Evolutionary conservation across 2,888 invertebrate genomes (phyloP), one percentile per base, ranked within the genome.

Genomic region (Brachyopa scutellaris): DNA sequence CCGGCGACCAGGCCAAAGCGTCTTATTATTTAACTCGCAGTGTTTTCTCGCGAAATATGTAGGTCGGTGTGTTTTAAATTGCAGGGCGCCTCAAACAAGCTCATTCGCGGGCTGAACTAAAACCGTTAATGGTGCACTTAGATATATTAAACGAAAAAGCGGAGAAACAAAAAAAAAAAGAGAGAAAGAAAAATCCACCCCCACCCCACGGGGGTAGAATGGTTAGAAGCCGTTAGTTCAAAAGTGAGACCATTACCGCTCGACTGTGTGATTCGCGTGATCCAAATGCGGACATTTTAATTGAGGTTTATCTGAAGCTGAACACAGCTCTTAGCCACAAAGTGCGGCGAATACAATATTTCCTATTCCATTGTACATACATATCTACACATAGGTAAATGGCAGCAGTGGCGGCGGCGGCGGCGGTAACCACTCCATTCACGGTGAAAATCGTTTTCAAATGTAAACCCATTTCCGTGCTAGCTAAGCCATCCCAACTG

Each of bases 121-220:
- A 49, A 51, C 82, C 82, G 61, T 77, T 82, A 82, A 82, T 64
- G 76, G 69, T 82, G 77, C 82, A 77, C 82, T 82, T 82, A 82
- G 76, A 76, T 64, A 70, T 77, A 82, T 82, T 82, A 82, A 77
- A 78, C 29, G 42, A 42, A 55, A 38, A 36, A 15, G 26, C 23
- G 11, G 11, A 42, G 51, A 53, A 9, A 53, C 11, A 21, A 8
- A 6, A 6, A 36, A 9, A 9, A 29, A 8, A 49, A 57, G 13
- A 49, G 31, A 17, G 13, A 36, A 4, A 31, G 33, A 57, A 73
- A 66, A 57, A 11, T 49, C 17, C 26, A 13, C 15, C n/a, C n/a
- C n/a, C n/a, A n/a, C n/a, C n/a, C n/a, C n/a, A n/a, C n/a, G n/a
- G n/a, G n/a, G n/a, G n/a, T n/a, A n/a, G n/a, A n/a, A 6, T 6